phyloP scores from a whole-genome alignment of 2,888 invertebrate species.

The Exocentrus adspersus region DNA sequence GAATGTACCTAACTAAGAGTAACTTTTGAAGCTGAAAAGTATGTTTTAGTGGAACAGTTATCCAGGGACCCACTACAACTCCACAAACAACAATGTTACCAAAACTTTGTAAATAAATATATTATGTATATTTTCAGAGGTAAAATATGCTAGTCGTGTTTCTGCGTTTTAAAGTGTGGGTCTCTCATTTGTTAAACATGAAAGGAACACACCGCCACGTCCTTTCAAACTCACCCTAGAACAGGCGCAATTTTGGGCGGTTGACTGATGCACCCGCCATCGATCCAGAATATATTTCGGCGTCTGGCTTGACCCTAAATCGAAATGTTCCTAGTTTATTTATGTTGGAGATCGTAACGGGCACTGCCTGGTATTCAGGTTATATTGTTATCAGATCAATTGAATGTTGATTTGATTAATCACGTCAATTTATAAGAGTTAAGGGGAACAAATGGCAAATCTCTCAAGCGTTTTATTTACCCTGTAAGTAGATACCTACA shows the following conservation, averaged over 20 bases:
- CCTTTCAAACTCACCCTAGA: background rate
- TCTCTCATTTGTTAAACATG: background rate
- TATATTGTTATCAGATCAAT: background rate
- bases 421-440: background rate
- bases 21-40: too few relatives aligned
- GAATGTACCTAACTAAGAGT: too few relatives aligned
- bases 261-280: background rate
- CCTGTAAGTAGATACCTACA: too few relatives aligned
- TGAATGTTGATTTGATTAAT: conserved; percentile 3
- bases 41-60: too few relatives aligned
- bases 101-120: too few relatives aligned
- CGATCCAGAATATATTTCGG: background rate
- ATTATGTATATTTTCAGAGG: background rate
- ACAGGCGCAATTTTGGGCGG: background rate
- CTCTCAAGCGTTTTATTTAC: too few relatives aligned
- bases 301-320: background rate
- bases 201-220: background rate
- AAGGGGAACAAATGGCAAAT: background rate
- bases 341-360: background rate
- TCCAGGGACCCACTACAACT: too few relatives aligned
- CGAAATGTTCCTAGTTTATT: background rate
- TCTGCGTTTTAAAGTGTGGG: background rate
- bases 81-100: too few relatives aligned
- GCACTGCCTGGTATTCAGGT: background rate
- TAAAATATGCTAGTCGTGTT: background rate